phyloP scores from a whole-genome alignment of 2,797 vertebrate species.

The Pipistrellus pipistrellus region DNA sequence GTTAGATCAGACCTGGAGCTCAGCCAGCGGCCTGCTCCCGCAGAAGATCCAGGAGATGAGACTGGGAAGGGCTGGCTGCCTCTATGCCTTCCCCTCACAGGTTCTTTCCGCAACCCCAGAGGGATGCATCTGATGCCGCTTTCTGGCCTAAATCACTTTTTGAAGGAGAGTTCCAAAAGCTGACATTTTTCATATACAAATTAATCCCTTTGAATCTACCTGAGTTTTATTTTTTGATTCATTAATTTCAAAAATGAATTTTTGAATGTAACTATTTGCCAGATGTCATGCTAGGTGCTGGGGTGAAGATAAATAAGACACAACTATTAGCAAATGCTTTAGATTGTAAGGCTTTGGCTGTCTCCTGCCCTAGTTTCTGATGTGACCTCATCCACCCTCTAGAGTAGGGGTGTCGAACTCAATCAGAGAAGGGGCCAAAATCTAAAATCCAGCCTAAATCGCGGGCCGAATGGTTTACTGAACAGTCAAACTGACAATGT shows the following conservation, averaged over 20 bases:
- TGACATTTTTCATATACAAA: background rate
- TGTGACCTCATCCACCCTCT: background rate
- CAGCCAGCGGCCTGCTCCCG: background rate
- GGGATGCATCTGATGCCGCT: background rate
- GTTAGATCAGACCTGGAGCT: constrained; percentile 9
- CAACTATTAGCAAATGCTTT: background rate
- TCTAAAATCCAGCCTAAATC: too few species aligned
- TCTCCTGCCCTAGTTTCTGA: background rate
- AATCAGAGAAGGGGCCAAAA: too few species aligned
- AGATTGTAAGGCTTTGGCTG: background rate
- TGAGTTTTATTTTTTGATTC: background rate
- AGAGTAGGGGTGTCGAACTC: too few species aligned
- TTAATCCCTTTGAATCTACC: background rate
- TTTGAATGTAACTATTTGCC: background rate
- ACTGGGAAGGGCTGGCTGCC: background rate
- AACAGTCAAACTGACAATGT: too few species aligned
- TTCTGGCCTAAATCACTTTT: background rate
- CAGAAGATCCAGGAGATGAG: fast-evolving
- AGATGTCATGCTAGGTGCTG: background rate
- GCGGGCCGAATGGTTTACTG: too few species aligned
- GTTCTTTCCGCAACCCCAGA: fast-evolving
- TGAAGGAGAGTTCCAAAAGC: background rate
- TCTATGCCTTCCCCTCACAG: background rate
- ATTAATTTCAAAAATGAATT: background rate
- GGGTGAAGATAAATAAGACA: background rate